phyloP scores from a whole-genome alignment of 2,113 vertebrate species.

The Tachuris rubrigastra region DNA sequence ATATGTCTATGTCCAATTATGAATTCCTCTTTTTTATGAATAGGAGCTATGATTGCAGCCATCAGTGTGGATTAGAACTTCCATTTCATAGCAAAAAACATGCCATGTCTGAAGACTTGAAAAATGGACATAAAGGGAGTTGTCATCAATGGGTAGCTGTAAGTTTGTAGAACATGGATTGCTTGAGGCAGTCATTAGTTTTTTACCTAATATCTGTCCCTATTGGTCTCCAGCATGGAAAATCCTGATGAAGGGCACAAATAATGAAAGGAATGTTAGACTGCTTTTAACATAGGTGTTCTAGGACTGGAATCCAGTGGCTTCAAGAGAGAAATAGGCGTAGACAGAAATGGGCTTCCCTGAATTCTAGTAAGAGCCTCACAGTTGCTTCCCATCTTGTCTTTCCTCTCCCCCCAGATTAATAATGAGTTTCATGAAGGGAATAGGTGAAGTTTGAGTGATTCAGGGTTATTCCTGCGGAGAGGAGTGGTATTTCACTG shows the following conservation, averaged over 20 bases:
- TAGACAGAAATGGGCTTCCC: neutral
- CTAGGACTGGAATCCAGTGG: neutral
- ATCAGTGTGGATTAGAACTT: neutral
- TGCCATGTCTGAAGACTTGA: neutral
- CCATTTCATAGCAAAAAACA: neutral
- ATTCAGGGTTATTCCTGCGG: neutral
- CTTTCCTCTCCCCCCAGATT: neutral
- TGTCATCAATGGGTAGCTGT: neutral
- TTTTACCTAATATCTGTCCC: neutral
- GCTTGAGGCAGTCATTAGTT: rapidly evolving
- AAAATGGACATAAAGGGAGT: neutral
- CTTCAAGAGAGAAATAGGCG: neutral
- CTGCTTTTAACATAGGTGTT: neutral
- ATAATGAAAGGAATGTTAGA: neutral
- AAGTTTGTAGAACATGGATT: neutral
- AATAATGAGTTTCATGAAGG: neutral
- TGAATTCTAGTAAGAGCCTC: neutral
- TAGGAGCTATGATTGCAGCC: neutral
- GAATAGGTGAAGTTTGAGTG: neutral
- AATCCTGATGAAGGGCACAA: neutral
- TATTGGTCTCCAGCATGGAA: neutral
- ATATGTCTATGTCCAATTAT: neutral
- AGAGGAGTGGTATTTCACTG: neutral
- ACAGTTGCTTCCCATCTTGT: neutral
- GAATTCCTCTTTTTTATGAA: neutral